Conservation (phyloP, 2,888 invertebrate genomes). For the Eristalinus sepulchralis region DNA sequence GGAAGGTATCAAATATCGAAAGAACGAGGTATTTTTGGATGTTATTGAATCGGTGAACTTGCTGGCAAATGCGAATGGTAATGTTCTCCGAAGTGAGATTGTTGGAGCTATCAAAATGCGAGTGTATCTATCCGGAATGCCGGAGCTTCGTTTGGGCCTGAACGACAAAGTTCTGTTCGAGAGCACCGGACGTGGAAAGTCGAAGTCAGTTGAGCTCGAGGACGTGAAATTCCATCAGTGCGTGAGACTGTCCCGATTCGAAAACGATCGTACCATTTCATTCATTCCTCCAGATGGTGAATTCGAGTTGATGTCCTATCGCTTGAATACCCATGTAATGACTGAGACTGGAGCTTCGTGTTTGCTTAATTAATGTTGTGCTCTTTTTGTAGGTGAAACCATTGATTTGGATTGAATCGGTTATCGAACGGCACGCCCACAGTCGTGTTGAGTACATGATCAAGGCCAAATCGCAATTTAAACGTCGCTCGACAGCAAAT, state of each 20-base stretch:
- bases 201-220: slow-evolving; percentile 98
- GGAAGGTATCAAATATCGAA: slow-evolving; percentile 98
- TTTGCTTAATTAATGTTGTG: not conserved
- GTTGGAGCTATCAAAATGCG: slow-evolving; percentile 99
- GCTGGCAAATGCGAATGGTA: slow-evolving; percentile 97
- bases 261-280: slow-evolving; percentile 98
- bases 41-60: slow-evolving; percentile 99
- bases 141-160: slow-evolving; percentile 95
- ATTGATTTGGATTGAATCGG: slow-evolving; percentile 99
- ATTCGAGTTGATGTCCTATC: slow-evolving; percentile 99
- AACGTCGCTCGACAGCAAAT: slow-evolving; percentile 97
- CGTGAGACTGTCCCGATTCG: slow-evolving; percentile 96
- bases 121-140: slow-evolving; percentile 99
- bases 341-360: not conserved
- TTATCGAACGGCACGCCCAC: slow-evolving; percentile 98
- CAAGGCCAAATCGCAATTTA: slow-evolving; percentile 99
- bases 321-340: slow-evolving; percentile 94
- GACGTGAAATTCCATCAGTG: slow-evolving; percentile 99
- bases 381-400: slow-evolving; percentile 86
- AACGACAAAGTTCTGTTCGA: slow-evolving; percentile 99
- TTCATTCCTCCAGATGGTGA: slow-evolving; percentile 99
- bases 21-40: slow-evolving; percentile 99
- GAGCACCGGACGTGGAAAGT: slow-evolving; percentile 97
- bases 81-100: slow-evolving; percentile 97
- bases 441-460: slow-evolving; percentile 99